A percentile compares a stretch with the other conserved stretches of the same genome.
These are phyloP conservation scores for Brachionus calyciflorus DNA, from an alignment of 1,140 invertebrate genomes.

Conservation along the genomic window DNA sequence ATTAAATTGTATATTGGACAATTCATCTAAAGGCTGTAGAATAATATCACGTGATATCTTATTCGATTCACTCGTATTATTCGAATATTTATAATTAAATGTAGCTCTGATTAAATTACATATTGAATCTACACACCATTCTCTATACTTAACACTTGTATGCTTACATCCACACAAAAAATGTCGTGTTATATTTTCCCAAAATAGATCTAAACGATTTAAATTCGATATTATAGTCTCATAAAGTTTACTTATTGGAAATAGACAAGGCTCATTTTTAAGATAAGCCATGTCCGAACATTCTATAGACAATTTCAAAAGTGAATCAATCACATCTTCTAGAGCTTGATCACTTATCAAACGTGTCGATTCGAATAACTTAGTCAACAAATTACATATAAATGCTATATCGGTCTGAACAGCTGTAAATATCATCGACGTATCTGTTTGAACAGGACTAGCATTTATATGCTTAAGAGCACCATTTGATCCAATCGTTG, in stretches of 20 bases:
- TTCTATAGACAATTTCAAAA: conserved; percentile 91
- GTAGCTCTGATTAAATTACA: background rate
- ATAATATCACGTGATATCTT: conserved; percentile 77
- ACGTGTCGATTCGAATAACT: conserved; percentile 44
- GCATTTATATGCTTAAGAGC: background rate
- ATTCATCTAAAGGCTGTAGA: conserved; percentile 79
- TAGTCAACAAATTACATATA: conserved; percentile 45
- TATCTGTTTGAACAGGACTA: background rate
- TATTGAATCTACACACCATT: conserved; percentile 30
- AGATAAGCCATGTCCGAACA: conserved; percentile 94
- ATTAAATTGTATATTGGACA: conserved; percentile 80
- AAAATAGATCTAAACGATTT: conserved; percentile 84
- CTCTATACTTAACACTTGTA: background rate
- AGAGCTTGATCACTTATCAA: conserved; percentile 88
- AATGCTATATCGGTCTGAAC: conserved; percentile 42
- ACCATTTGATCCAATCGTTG: conserved; percentile 75
- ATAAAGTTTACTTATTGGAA: conserved; percentile 91
- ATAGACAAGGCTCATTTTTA: conserved; percentile 90
- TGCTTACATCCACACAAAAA: conserved; percentile 58
- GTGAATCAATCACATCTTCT: conserved; percentile 90
- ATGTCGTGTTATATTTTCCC: conserved; percentile 93
- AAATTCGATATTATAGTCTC: conserved; percentile 94
- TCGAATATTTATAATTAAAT: conserved; percentile 35
- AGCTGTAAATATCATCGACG: conserved; percentile 29
- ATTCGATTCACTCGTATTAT: background rate